Conservation (phyloP, 2,797 vertebrate genomes). For the Tenualosa ilisha region DNA sequence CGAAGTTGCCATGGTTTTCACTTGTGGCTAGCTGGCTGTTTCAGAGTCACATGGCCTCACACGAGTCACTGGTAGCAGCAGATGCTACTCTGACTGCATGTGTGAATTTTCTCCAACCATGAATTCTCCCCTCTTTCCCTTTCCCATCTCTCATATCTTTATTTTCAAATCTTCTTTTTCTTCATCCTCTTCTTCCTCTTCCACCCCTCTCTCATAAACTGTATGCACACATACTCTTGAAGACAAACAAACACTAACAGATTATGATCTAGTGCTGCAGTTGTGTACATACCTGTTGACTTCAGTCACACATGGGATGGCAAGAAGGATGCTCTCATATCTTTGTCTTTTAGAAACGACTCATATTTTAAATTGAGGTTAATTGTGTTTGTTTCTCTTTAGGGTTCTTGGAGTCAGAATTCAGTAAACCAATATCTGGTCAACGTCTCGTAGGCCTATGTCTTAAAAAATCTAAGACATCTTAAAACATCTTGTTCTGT, state of each 20-base stretch:
- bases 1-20: slow-evolving; percentile 45
- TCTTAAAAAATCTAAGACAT: too few species aligned
- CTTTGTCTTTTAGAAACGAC: too few species aligned
- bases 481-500: too few species aligned
- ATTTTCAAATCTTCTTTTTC: not conserved
- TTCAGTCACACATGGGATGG: too few species aligned
- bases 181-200: not conserved
- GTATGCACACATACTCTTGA: not conserved
- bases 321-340: too few species aligned
- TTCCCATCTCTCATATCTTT: not conserved
- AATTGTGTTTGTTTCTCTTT: too few species aligned
- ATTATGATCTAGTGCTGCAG: not conserved
- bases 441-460: too few species aligned
- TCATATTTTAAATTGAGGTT: too few species aligned
- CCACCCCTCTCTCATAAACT: not conserved
- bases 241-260: not conserved
- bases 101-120: not conserved
- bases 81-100: slow-evolving; percentile 18
- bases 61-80: slow-evolving; percentile 25
- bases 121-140: not conserved
- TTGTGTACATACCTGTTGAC: not conserved
- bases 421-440: too few species aligned
- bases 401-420: too few species aligned
- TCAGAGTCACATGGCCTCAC: slow-evolving; percentile 32
- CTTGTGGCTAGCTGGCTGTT: slow-evolving; percentile 4